phyloP scores from a whole-genome alignment of 2,797 vertebrate species.

The Chaetodon trifasciatus region DNA sequence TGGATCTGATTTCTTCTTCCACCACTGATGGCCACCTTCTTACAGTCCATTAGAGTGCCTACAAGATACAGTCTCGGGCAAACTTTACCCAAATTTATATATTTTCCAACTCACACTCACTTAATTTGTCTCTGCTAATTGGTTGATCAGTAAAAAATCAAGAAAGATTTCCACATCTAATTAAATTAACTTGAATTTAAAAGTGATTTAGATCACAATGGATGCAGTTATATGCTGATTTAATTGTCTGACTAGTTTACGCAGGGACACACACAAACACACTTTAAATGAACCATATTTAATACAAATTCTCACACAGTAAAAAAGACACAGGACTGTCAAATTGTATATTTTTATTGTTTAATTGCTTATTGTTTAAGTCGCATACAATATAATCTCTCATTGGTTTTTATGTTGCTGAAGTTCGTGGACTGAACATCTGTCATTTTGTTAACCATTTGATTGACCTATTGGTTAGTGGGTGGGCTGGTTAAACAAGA shows the following conservation, averaged over 20 bases:
- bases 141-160: neutral
- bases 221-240: neutral
- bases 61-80: neutral
- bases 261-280: slow-evolving; percentile 4
- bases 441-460: slow-evolving; percentile 65
- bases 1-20: neutral
- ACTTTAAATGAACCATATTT: neutral
- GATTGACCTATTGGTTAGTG: slow-evolving; percentile 56
- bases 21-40: neutral
- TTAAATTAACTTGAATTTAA: neutral
- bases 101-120: neutral
- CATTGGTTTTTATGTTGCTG: slow-evolving; percentile 83
- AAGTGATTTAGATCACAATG: neutral
- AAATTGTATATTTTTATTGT: slow-evolving; percentile 82
- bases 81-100: neutral
- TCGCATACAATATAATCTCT: slow-evolving; percentile 88
- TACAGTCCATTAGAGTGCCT: neutral
- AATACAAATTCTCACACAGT: slow-evolving; percentile 24
- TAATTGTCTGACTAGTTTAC: neutral
- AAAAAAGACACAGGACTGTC: slow-evolving; percentile 52
- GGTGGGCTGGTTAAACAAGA: slow-evolving; percentile 63
- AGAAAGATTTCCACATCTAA: neutral
- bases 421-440: slow-evolving; percentile 78
- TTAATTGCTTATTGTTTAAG: slow-evolving; percentile 84
- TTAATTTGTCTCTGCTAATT: neutral